Evolutionary conservation across 2,113 vertebrate genomes (phyloP).

Genomic region (Nothoprocta pentlandii): DNA sequence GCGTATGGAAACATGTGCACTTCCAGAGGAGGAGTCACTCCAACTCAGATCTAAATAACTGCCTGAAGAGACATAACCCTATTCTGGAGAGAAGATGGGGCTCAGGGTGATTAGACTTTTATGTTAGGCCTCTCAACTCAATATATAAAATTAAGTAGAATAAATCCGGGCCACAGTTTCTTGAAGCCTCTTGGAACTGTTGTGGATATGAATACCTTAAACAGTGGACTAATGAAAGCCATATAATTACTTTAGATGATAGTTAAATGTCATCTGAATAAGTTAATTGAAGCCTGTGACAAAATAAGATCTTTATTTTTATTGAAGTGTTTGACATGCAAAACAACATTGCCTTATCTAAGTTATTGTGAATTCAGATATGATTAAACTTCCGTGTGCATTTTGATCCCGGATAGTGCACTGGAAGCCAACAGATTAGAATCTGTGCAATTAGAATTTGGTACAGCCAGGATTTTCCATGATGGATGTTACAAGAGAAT

Average conservation of each 20-base stretch:
- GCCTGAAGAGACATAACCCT: neutral
- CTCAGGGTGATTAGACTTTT: neutral
- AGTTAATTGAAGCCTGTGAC: neutral
- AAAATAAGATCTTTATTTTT: neutral
- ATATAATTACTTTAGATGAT: neutral
- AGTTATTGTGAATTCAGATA: neutral
- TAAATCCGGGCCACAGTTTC: neutral
- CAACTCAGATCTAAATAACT: neutral
- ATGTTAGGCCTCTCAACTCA: neutral
- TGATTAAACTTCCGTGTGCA: neutral
- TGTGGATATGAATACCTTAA: neutral
- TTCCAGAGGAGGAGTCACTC: neutral
- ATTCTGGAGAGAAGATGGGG: neutral
- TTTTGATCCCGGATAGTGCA: neutral
- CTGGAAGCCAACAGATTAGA: neutral
- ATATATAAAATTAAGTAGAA: neutral
- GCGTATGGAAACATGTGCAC: neutral
- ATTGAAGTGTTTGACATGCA: neutral
- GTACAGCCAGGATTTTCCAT: rapidly evolving
- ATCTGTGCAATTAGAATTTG: neutral
- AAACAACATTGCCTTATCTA: neutral
- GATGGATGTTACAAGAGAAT: neutral
- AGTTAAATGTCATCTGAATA: neutral
- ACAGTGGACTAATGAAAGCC: neutral
- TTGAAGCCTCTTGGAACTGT: neutral